A percentile compares a stretch with the other conserved stretches of the same genome.
These are phyloP conservation scores for Apotomis capreana DNA, from an alignment of 2,888 invertebrate genomes.

Conservation along the genomic window DNA sequence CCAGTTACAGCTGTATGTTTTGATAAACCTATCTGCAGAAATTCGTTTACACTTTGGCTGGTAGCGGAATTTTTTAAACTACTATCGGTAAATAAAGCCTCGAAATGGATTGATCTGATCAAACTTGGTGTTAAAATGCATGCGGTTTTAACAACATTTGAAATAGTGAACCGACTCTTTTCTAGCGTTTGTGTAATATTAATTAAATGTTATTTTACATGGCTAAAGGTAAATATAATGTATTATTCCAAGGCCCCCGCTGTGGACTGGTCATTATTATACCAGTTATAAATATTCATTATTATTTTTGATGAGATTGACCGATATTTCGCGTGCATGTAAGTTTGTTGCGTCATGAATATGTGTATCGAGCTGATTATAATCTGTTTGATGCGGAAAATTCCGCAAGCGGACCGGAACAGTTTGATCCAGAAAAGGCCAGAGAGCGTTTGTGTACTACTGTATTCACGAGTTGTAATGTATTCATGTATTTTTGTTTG, in stretches of 20 bases:
- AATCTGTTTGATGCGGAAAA: constrained; percentile 42
- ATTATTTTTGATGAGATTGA: constrained; percentile 37
- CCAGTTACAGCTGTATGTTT: constrained; percentile 62
- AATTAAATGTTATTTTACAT: background rate
- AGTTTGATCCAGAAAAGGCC: constrained; percentile 34
- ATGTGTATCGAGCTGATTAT: constrained; percentile 40
- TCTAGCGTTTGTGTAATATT: background rate
- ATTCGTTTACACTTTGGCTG: constrained; percentile 29
- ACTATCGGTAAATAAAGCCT: constrained; percentile 10
- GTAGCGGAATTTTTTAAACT: constrained; percentile 8
- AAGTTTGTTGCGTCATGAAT: constrained; percentile 38
- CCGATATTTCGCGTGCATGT: constrained; percentile 31
- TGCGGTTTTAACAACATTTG: background rate
- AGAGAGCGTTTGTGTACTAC: constrained; percentile 8
- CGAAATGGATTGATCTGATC: background rate
- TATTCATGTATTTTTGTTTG: background rate
- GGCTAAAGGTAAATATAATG: constrained; percentile 11
- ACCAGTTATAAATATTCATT: constrained; percentile 38
- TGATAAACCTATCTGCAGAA: constrained; percentile 35
- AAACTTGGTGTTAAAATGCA: background rate
- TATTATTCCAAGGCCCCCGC: constrained; percentile 17
- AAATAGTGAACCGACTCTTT: background rate
- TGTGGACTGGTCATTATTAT: constrained; percentile 8
- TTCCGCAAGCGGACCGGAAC: constrained; percentile 34
- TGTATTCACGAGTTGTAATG: background rate